Conservation (phyloP, 1,140 invertebrate genomes). For the Melitaea cinxia region DNA sequence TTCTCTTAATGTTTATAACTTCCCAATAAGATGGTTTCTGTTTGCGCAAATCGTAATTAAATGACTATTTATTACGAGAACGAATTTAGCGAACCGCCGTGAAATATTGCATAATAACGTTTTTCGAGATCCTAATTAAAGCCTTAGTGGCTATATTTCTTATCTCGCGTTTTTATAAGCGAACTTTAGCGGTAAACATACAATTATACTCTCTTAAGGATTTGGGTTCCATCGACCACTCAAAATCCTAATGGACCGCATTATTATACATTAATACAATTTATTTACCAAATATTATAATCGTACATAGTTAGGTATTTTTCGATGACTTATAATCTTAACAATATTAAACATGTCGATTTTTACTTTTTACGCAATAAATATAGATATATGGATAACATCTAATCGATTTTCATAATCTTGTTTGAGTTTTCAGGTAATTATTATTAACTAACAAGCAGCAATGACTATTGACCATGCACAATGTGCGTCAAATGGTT, state of each 20-base stretch:
- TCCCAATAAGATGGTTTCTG: slow-evolving; percentile 62
- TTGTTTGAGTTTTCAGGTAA: neutral
- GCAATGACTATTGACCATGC: too few relatives aligned
- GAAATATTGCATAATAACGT: neutral
- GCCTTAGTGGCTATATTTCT: neutral
- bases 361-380: too few relatives aligned
- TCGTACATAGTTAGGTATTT: too few relatives aligned
- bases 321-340: too few relatives aligned
- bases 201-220: slow-evolving; percentile 6
- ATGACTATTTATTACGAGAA: slow-evolving; percentile 33
- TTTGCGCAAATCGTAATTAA: slow-evolving; percentile 10
- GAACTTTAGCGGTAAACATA: slow-evolving; percentile 11
- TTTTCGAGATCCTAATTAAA: neutral
- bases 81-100: slow-evolving; percentile 1
- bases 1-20: slow-evolving; percentile 78
- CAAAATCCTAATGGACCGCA: slow-evolving; percentile 16
- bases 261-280: too few relatives aligned
- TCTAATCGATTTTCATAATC: neutral
- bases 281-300: too few relatives aligned
- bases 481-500: too few relatives aligned
- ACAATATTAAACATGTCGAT: too few relatives aligned
- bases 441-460: neutral
- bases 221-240: neutral
- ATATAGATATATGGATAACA: too few relatives aligned
- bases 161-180: slow-evolving; percentile 13